Percentiles rank a stretch among this genome's conserved stretches.
phyloP scores from a whole-genome alignment of 1,140 invertebrate genomes.

The Zaprionus tsacasi region DNA sequence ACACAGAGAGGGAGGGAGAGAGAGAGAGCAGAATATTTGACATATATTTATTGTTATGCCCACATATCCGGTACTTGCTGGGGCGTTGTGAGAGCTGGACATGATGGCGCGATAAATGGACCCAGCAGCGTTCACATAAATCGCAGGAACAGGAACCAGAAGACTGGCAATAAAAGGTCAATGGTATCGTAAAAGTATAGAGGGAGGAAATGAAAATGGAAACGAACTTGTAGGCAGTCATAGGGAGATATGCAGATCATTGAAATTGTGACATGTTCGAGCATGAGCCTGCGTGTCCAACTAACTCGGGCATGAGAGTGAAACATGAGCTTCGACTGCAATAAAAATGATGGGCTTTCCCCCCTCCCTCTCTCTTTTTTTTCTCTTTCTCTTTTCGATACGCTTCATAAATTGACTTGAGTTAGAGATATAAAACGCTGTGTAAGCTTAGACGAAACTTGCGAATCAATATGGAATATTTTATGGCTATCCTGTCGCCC shows the following conservation, averaged over 20 bases:
- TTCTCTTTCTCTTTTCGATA: not conserved
- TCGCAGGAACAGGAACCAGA: slow-evolving; percentile 43
- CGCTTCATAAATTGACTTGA: slow-evolving; percentile 39
- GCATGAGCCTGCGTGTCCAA: slow-evolving; percentile 49
- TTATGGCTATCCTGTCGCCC: slow-evolving; percentile 28
- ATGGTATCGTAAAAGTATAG: slow-evolving; percentile 55
- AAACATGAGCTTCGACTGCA: slow-evolving; percentile 56
- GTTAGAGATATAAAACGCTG: slow-evolving; percentile 13
- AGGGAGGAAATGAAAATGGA: slow-evolving; percentile 34
- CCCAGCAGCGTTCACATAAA: slow-evolving; percentile 65
- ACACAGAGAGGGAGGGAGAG: too few relatives aligned
- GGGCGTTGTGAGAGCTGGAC: slow-evolving; percentile 24
- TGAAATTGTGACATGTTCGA: slow-evolving; percentile 59
- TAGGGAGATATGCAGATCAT: slow-evolving; percentile 69
- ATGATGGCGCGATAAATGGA: slow-evolving; percentile 76
- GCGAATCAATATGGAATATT: slow-evolving; percentile 38
- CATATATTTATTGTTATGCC: slow-evolving; percentile 67
- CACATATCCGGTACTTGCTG: slow-evolving; percentile 4
- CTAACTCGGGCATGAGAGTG: slow-evolving; percentile 50
- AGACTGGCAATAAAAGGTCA: slow-evolving; percentile 35
- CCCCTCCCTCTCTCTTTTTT: not conserved
- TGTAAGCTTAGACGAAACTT: slow-evolving; percentile 14
- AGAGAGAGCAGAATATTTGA: slow-evolving; percentile 63
- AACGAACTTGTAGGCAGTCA: slow-evolving; percentile 32
- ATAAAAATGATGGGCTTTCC: slow-evolving; percentile 66